A percentile compares a stretch with the other conserved stretches of the same genome.
Evolutionary conservation across 2,113 vertebrate species (phyloP).

Genomic region (Etheostoma cragini): DNA sequence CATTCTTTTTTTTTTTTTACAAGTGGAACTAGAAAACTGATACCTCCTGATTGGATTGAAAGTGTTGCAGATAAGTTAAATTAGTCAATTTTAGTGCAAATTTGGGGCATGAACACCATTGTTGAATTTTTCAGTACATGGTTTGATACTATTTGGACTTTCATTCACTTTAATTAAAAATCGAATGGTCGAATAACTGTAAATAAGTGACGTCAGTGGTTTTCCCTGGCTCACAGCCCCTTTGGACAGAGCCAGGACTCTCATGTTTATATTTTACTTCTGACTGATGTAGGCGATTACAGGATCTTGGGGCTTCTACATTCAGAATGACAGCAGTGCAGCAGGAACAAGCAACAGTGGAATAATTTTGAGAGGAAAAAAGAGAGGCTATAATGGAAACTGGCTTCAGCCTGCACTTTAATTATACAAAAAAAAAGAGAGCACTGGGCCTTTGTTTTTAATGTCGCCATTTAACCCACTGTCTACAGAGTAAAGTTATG

Average conservation of each 20-base stretch:
- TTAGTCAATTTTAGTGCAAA: conserved; percentile 5
- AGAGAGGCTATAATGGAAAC: conserved; percentile 29
- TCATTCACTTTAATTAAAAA: conserved; percentile 40
- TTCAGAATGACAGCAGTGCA: conserved; percentile 42
- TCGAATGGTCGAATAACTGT: conserved; percentile 1
- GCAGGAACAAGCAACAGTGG: conserved; percentile 56
- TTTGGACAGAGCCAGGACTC: conserved; percentile 23
- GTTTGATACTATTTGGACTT: neutral
- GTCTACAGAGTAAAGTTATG: conserved; percentile 44
- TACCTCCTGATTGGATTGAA: neutral
- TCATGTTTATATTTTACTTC: conserved; percentile 43
- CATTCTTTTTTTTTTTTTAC: neutral
- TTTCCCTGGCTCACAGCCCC: conserved; percentile 9
- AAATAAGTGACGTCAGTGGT: conserved; percentile 1
- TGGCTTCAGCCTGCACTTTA: conserved; percentile 37
- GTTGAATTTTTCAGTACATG: conserved; percentile 11
- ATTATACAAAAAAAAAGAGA: conserved; percentile 42
- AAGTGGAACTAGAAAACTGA: neutral
- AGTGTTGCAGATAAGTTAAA: neutral
- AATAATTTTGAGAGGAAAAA: conserved; percentile 31
- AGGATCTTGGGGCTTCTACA: conserved; percentile 40
- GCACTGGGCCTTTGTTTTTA: conserved; percentile 42
- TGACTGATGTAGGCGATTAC: conserved; percentile 56
- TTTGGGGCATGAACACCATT: neutral
- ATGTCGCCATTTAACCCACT: conserved; percentile 45